phyloP scores from a whole-genome alignment of 2,797 vertebrate genomes.

The Remorina albescens region DNA sequence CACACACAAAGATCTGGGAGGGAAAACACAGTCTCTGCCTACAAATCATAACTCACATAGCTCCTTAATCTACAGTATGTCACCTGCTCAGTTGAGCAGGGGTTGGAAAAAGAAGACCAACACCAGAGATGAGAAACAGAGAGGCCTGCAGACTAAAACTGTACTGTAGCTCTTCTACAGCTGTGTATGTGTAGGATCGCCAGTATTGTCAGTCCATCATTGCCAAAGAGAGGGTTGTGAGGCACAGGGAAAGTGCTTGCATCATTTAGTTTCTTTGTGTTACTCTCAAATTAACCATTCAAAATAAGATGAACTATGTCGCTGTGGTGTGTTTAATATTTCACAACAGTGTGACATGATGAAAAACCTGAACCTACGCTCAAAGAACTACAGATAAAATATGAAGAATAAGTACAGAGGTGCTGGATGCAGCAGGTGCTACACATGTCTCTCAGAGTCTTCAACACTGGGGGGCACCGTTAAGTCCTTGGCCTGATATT shows the following conservation, averaged over 20 bases:
- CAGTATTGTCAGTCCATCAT: conserved; percentile 62
- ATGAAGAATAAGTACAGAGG: conserved; percentile 61
- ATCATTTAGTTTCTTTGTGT: conserved; percentile 82
- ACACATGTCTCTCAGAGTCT: conserved; percentile 67
- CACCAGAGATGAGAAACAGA: conserved; percentile 62
- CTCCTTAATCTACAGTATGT: conserved; percentile 74
- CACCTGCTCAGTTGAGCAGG: conserved; percentile 57
- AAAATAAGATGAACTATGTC: conserved; percentile 61
- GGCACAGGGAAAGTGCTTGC: conserved; percentile 85
- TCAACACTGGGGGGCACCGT: conserved; percentile 71
- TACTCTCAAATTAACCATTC: conserved; percentile 72
- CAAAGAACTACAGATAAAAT: conserved; percentile 61
- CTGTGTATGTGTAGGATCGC: conserved; percentile 67
- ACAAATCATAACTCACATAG: conserved; percentile 70
- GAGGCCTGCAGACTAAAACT: conserved; percentile 65
- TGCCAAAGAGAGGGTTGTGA: conserved; percentile 79
- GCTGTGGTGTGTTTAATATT: conserved; percentile 67
- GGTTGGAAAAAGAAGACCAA: conserved; percentile 64
- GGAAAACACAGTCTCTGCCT: conserved; percentile 86
- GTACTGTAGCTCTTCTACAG: conserved; percentile 66
- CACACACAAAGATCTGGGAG: conserved; percentile 84
- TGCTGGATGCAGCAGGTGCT: conserved; percentile 77
- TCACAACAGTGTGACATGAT: conserved; percentile 65
- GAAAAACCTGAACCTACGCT: conserved; percentile 62
- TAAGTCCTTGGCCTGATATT: conserved; percentile 76